Evolutionary conservation across 2,797 vertebrate species (phyloP), one percentile per base, ranked within the genome.

Genomic region (Hippopotamyrus pictus): DNA sequence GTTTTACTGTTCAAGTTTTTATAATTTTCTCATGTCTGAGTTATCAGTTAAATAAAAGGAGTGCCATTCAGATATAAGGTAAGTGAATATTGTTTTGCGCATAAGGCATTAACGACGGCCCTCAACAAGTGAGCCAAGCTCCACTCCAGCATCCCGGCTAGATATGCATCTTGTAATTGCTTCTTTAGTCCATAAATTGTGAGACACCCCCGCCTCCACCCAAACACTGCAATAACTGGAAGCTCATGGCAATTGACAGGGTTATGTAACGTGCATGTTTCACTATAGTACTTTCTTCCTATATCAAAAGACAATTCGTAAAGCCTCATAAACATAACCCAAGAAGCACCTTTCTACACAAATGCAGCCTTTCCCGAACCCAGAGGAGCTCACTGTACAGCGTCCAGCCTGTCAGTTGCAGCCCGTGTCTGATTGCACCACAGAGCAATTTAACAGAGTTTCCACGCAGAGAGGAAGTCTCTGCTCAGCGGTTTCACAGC

Each of bases 371-470:
- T 85, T 85, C 22, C 48, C 11, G 12, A 29, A 46, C 83, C 46
- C 46, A 50, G 83, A 59, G 22, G 17, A 37, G 14, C 51, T 50
- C 22, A 41, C 53, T 59, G 14, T 22, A 44, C 29, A 9, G 85
- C 1, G 51, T 6, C 85, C 53, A 57, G 54, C 19, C 14, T 9
- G 51, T 57, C 41, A 48, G 41, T 14, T 82, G 29, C 12, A 22
- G 88, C 44, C 17, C 12, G 19, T 29, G 53, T 79, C 17, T 57
- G 76, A 59, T 29, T 53, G n/a, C 88, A 89, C 88, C 41, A 65
- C 53, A 88, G 69, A 84, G 41, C 29, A 11, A 84, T 89, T 89
- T 62, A 6, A 85, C 41, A 25, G 76, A 19, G 46, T 62, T 89
- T 89, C 22, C 69, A 65, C 46, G 37, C 73, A 41, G 41, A 84